These are phyloP conservation scores for Patella pellucida DNA, from an alignment of 2,888 invertebrate genomes.

Conservation along the genomic window DNA sequence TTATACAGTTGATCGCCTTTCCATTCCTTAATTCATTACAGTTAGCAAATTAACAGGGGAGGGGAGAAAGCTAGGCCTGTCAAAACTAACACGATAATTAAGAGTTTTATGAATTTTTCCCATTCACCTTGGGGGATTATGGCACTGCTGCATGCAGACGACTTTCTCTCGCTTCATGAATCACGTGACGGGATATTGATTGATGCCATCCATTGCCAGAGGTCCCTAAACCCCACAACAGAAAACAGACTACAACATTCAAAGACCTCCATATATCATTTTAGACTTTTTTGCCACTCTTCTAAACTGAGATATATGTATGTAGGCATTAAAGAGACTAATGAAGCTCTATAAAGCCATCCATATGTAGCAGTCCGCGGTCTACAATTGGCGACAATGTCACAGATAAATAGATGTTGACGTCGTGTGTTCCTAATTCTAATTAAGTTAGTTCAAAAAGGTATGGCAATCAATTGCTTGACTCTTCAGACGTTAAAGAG, in stretches of 20 bases:
- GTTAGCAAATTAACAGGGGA: neutral
- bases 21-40: neutral
- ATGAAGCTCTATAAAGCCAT: too few species aligned
- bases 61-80: neutral
- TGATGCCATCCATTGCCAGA: neutral
- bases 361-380: too few species aligned
- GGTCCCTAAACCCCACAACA: neutral
- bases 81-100: slow-evolving; percentile 4
- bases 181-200: slow-evolving; percentile 8
- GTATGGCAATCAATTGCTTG: too few species aligned
- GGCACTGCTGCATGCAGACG: neutral
- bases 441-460: too few species aligned
- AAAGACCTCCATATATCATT: too few species aligned
- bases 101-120: slow-evolving; percentile 2
- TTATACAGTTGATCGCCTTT: neutral
- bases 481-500: too few species aligned
- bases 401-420: too few species aligned
- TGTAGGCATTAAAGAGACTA: too few species aligned
- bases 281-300: too few species aligned
- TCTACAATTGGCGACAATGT: too few species aligned
- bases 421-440: too few species aligned
- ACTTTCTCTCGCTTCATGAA: neutral
- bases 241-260: slow-evolving; percentile 3
- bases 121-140: neutral
- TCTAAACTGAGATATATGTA: too few species aligned